Evolutionary conservation across 2,888 invertebrate species (phyloP).

Genomic region (Ethmia dodecea): DNA sequence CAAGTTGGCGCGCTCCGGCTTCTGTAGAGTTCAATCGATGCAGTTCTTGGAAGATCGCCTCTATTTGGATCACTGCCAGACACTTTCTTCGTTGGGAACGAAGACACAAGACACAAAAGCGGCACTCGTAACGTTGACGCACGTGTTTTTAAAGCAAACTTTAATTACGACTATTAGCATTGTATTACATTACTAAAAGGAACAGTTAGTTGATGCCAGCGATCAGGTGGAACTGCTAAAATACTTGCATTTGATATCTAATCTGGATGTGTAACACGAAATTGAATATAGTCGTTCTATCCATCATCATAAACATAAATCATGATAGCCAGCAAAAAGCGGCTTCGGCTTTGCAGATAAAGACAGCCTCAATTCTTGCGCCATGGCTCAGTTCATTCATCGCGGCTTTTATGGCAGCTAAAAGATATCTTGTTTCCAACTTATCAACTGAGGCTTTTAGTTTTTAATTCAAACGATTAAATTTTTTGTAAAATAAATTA

Average conservation of each 20-base stretch:
- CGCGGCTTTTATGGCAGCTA: conserved; percentile 12
- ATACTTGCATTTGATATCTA: no score
- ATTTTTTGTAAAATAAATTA: no score
- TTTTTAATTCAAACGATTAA: no score
- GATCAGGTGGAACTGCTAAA: no score
- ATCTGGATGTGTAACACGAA: conserved; percentile 4
- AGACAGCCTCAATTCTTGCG: conserved; percentile 21
- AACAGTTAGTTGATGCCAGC: no score
- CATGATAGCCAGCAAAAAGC: conserved; percentile 16
- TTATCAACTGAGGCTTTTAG: conserved; percentile 1
- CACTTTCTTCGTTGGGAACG: conserved; percentile 39
- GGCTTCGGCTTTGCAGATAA: conserved; percentile 14
- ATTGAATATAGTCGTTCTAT: conserved; percentile 13
- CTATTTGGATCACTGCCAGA: conserved; percentile 56
- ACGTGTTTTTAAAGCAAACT: conserved; percentile 29
- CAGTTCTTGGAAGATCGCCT: conserved; percentile 59
- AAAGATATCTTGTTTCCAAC: conserved; percentile 1
- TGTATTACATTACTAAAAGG: conserved; percentile 1
- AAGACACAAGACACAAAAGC: no score
- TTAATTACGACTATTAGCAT: conserved; percentile 21
- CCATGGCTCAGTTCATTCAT: conserved; percentile 19
- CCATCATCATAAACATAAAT: conserved; percentile 19
- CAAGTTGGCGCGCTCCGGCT: conserved; percentile 36
- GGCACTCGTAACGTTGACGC: conserved; percentile 38
- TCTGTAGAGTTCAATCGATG: conserved; percentile 34